Evolutionary conservation across 2,888 invertebrate genomes (phyloP).

Genomic region (Muschampia plurimacula): DNA sequence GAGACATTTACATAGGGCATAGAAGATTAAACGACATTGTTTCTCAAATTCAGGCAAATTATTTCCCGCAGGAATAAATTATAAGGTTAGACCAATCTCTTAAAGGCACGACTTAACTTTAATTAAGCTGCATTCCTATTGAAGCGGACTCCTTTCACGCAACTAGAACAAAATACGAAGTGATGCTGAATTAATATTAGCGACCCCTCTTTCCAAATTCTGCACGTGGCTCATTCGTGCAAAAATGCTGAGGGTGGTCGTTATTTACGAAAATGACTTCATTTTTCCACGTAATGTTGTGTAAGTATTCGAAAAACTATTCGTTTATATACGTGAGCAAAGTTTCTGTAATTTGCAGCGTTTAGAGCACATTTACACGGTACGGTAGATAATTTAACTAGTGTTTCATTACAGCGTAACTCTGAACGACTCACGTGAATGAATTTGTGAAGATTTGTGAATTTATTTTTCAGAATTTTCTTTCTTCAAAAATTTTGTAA

Average conservation of each 20-base stretch:
- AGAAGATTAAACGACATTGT: too few relatives aligned
- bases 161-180: neutral
- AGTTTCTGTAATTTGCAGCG: constrained; percentile 34
- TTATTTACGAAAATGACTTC: constrained; percentile 58
- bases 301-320: constrained; percentile 49
- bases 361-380: constrained; percentile 24
- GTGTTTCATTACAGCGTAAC: constrained; percentile 13
- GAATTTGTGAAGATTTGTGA: neutral
- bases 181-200: neutral
- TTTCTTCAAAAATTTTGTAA: too few relatives aligned
- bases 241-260: constrained; percentile 54
- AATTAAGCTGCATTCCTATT: neutral
- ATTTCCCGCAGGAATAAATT: neutral
- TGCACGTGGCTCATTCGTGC: constrained; percentile 54
- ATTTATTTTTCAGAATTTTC: neutral
- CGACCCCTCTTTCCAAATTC: constrained; percentile 45
- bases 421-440: neutral
- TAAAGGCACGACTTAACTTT: neutral
- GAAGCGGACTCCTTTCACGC: neutral
- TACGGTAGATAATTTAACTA: constrained; percentile 4
- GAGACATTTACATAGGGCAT: too few relatives aligned
- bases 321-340: constrained; percentile 29
- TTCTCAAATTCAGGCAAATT: too few relatives aligned
- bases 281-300: constrained; percentile 59
- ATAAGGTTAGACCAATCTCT: neutral